Evolutionary conservation across 2,797 vertebrate genomes (phyloP).

Genomic region (Gephyroberyx darwinii): DNA sequence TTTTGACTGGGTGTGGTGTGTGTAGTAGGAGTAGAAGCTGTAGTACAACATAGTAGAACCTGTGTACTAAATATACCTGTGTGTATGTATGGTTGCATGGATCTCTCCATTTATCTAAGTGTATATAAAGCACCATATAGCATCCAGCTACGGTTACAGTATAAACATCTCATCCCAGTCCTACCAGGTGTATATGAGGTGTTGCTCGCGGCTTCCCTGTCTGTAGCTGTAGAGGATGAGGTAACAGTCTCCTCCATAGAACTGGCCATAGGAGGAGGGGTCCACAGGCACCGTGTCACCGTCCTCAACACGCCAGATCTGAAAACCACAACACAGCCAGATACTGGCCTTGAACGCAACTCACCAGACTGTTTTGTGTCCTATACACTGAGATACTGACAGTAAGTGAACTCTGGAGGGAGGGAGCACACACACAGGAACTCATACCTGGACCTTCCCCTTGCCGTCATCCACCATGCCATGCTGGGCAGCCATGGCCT

Average conservation of each 20-base stretch:
- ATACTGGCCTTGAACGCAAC: neutral
- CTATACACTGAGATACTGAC: neutral
- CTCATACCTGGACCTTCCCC: constrained; percentile 79
- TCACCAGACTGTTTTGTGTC: no score
- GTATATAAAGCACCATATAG: neutral
- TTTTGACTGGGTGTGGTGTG: constrained; percentile 13
- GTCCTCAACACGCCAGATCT: constrained; percentile 84
- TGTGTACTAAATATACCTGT: neutral
- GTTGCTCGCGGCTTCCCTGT: constrained; percentile 69
- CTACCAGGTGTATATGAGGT: constrained; percentile 87
- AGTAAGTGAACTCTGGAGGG: neutral
- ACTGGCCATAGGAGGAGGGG: constrained; percentile 75
- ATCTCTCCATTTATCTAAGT: neutral
- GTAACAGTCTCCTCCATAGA: constrained; percentile 87
- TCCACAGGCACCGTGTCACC: constrained; percentile 74
- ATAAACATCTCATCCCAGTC: constrained; percentile 6
- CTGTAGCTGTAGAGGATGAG: constrained; percentile 85
- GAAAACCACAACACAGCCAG: constrained; percentile 14
- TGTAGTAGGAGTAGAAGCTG: neutral
- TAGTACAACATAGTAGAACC: fast-evolving
- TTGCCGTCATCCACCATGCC: constrained; percentile 86
- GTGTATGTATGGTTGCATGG: neutral
- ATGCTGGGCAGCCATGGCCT: constrained; percentile 84
- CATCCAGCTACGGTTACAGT: neutral
- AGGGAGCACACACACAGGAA: neutral